Base-by-base conservation (phyloP, 2,888 invertebrate species). In the Tachina lurida region DNA sequence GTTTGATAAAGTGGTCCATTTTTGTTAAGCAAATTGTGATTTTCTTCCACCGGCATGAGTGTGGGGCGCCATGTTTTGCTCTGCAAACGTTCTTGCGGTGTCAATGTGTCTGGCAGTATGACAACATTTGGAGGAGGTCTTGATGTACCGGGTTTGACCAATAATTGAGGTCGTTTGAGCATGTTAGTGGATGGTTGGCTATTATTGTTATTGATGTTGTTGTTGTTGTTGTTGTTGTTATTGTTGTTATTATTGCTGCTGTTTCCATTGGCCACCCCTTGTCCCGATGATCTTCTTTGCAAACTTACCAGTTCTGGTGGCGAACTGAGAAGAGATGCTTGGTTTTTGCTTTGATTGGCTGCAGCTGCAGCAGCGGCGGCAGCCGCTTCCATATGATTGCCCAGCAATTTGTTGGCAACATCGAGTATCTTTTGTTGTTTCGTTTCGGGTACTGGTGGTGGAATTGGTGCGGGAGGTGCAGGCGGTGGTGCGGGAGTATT, bases 31-130 rank as follows among this genome's bases (percentile, higher is more conserved):
- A 91, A 87, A 84, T 89, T 89, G 63, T 91, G 90, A 47, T 90
- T 93, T 91, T 90, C 91, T 76, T 94, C 94, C 43, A 96, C 95
- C 3, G 96, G 95, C 93, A 96, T 95, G 41, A 96, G 93, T 8
- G 95, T 95, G 0, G 96, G 96, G 80, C 95, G 93, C 96, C 96
- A 96, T 81, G 95, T 95, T 89, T 95, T 96, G 67, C 95, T 92
- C 76, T 91, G 91, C 17, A 89, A 89, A 3, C 93, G 90, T 88
- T 93, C 93, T 90, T 94, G 93, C 74, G 93, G 90, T 78, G 87
- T 94, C 90, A 89, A 88, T 74, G 90, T 93, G 88, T 88, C 93
- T 68, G 88, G 93, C 88, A 93, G 90, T 86, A 91, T 91, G 65
- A 92, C 91, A 15, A 92, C 90, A 87, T 91, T 91, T 60, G 92